A percentile compares a stretch with the other conserved stretches of the same genome.
Evolutionary conservation across 2,888 invertebrate genomes (phyloP).

Genomic region (Panopea generosa): DNA sequence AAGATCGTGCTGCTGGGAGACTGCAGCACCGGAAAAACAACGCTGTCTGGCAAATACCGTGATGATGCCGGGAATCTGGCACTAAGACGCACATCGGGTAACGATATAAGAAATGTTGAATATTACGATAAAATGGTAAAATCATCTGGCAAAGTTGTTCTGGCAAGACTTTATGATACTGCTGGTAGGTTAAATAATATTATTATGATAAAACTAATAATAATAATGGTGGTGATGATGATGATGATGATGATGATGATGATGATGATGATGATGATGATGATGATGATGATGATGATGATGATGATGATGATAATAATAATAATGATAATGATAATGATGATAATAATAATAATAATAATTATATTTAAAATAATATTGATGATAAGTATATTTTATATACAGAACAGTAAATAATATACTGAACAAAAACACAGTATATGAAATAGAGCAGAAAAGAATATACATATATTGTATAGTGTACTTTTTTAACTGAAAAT

Average conservation of each 20-base stretch:
- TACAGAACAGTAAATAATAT: no score
- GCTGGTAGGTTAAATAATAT: slow-evolving; percentile 39
- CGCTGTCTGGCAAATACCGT: slow-evolving; percentile 6
- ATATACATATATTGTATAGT: no score
- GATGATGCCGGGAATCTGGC: no score
- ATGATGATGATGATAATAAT: slow-evolving; percentile 9
- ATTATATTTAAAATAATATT: no score
- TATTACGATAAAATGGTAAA: slow-evolving; percentile 32
- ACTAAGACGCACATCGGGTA: no score
- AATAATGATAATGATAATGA: neutral
- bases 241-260: neutral
- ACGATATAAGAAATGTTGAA: slow-evolving; percentile 11
- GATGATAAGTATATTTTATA: no score
- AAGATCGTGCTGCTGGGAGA: slow-evolving; percentile 47
- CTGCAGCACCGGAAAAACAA: slow-evolving; percentile 39
- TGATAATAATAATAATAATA: no score
- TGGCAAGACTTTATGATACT: slow-evolving; percentile 51
- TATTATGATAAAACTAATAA: no score
- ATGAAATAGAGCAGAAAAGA: no score
- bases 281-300: slow-evolving; percentile 6
- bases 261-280: slow-evolving; percentile 3
- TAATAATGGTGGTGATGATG: neutral
- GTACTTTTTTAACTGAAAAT: no score
- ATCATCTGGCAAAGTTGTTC: slow-evolving; percentile 19
- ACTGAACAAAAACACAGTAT: no score